phyloP scores from a whole-genome alignment of 1,140 invertebrate genomes.

The Leptinotarsa texana region DNA sequence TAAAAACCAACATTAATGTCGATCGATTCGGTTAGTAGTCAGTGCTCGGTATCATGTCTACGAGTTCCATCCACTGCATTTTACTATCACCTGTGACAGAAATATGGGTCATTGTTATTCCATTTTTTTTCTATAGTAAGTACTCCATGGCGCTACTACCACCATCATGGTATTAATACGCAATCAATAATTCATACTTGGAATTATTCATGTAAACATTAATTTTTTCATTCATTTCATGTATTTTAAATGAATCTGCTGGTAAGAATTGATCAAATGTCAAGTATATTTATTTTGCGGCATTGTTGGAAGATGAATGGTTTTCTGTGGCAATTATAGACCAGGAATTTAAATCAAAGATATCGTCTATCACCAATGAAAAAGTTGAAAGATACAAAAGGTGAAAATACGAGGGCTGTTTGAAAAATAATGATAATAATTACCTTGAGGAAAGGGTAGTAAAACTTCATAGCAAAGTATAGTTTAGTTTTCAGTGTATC shows the following conservation, averaged over 20 bases:
- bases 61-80: neutral
- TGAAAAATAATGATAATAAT: too few species aligned
- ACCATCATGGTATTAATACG: neutral
- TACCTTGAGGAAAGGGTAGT: too few species aligned
- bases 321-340: neutral
- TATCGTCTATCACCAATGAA: too few species aligned
- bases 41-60: neutral
- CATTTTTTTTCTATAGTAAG: neutral
- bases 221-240: neutral
- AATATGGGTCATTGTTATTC: constrained; percentile 19
- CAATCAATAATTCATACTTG: constrained; percentile 10
- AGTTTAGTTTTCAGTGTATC: too few species aligned
- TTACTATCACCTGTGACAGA: constrained; percentile 17
- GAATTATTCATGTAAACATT: constrained; percentile 10
- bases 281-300: neutral
- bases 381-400: too few species aligned
- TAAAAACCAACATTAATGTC: neutral
- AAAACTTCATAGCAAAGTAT: too few species aligned
- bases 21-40: neutral
- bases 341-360: neutral
- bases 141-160: neutral
- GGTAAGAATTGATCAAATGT: neutral
- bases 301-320: neutral
- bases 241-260: neutral
- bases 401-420: too few species aligned